Evolutionary conservation across 2,797 vertebrate species (phyloP), one percentile per base, ranked within the genome.

Genomic region (Sebastes melanostomus): DNA sequence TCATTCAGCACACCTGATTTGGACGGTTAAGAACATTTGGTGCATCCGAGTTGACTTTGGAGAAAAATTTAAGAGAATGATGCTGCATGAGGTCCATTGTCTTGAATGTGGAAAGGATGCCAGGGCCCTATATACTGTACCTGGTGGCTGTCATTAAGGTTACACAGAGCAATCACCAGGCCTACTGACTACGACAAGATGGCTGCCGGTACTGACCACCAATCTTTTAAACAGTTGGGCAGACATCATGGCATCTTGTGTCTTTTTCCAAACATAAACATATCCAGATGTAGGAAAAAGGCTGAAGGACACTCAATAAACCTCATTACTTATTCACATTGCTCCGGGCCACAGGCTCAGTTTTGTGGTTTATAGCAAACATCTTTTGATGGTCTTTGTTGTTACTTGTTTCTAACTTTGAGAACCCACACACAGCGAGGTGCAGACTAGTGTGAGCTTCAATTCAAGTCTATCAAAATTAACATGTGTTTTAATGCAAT

Each of bases 221-320:
- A 36, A 59, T 71, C 46, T 30, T 66, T 76, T 42, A 52, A 72
- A 70, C 58, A 24, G 58, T 3, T 78, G 52, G 58, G 66, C 59
- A 79, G 60, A 63, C 54, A 56, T 60, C 25, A 38, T 52, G 42
- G 61, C 36, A 62, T 67, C 54, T 52, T 38, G 24, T 66, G 16
- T 12, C 32, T 61, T 82, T 60, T 63, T 58, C 27, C 9, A 62
- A 75, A 78, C 25, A 72, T 72, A 58, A 82, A 82, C 66, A 79
- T 46, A 42, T 50, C 46, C 82, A 82, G 73, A 84, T 66, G 58
- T 29, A 30, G 42, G 59, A 52, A 72, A 60, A 69, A 62, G 8
- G 24, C 63, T 66, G 8, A 66, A 16, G n/a, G 56, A 75, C 55
- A 52, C 29, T 52, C 22, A 55, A 11, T n/a, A 52, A 46, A 59